phyloP scores from a whole-genome alignment of 2,888 invertebrate genomes.

The Erebia ligea region DNA sequence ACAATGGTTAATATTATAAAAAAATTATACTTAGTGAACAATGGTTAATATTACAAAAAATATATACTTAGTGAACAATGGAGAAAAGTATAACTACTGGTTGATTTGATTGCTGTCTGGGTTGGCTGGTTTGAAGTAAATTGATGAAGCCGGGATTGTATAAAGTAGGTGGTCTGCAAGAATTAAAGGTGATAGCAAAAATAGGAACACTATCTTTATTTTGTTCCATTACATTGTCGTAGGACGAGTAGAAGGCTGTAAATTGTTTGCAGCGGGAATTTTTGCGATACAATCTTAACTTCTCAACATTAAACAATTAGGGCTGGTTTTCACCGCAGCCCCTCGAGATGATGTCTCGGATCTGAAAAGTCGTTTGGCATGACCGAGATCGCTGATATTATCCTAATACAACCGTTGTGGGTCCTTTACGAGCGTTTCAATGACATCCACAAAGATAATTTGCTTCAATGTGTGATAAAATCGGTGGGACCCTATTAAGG shows the following conservation, averaged over 20 bases:
- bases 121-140: too few species aligned
- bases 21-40: too few species aligned
- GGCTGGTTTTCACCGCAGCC: constrained; percentile 33
- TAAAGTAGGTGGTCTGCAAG: too few species aligned
- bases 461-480: constrained; percentile 69
- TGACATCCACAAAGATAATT: constrained; percentile 63
- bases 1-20: too few species aligned
- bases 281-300: constrained; percentile 51
- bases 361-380: constrained; percentile 59
- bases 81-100: too few species aligned
- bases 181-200: too few species aligned
- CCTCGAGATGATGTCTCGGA: constrained; percentile 52
- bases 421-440: constrained; percentile 66
- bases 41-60: too few species aligned
- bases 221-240: not conserved
- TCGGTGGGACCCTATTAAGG: constrained; percentile 59
- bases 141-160: too few species aligned
- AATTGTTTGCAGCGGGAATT: constrained; percentile 38
- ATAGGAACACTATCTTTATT: too few species aligned
- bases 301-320: constrained; percentile 52
- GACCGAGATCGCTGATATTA: constrained; percentile 69
- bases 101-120: too few species aligned
- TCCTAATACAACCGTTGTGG: constrained; percentile 68
- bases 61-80: too few species aligned
- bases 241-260: not conserved